Conservation (phyloP, 2,888 invertebrate species). For the Subacronicta megacephala region DNA sequence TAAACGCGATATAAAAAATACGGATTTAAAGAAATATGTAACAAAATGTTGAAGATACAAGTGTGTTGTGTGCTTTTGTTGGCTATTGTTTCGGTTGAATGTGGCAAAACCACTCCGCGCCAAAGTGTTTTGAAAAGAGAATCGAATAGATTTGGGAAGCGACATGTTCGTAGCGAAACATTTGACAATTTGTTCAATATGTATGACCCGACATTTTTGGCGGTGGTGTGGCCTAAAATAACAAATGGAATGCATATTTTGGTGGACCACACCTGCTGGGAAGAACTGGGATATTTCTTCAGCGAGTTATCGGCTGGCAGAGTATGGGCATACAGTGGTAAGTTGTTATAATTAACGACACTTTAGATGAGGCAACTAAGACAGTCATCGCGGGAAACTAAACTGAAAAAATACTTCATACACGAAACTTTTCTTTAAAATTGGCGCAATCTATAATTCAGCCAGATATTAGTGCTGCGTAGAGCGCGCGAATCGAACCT, state of each 20-base stretch:
- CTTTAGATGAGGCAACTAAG: slow-evolving; percentile 24
- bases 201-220: slow-evolving; percentile 82
- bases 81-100: slow-evolving; percentile 52
- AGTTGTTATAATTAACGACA: slow-evolving; percentile 60
- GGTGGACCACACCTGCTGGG: slow-evolving; percentile 79
- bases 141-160: slow-evolving; percentile 56
- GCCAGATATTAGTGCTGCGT: too few species aligned
- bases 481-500: too few species aligned
- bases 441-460: not conserved
- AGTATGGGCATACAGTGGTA: slow-evolving; percentile 87
- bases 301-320: slow-evolving; percentile 80
- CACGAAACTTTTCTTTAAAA: not conserved
- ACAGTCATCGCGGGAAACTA: slow-evolving; percentile 29
- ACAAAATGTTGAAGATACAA: slow-evolving; percentile 60
- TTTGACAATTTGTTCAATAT: slow-evolving; percentile 81
- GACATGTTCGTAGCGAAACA: slow-evolving; percentile 67
- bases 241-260: slow-evolving; percentile 78
- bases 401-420: slow-evolving; percentile 7
- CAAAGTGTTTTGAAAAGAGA: slow-evolving; percentile 65
- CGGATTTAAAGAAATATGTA: slow-evolving; percentile 54
- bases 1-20: slow-evolving; percentile 33
- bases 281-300: slow-evolving; percentile 80
- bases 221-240: slow-evolving; percentile 84
- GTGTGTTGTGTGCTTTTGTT: slow-evolving; percentile 54
- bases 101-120: slow-evolving; percentile 53